phyloP scores from a whole-genome alignment of 1,140 invertebrate genomes.

The Lasioglossum baleicum region DNA sequence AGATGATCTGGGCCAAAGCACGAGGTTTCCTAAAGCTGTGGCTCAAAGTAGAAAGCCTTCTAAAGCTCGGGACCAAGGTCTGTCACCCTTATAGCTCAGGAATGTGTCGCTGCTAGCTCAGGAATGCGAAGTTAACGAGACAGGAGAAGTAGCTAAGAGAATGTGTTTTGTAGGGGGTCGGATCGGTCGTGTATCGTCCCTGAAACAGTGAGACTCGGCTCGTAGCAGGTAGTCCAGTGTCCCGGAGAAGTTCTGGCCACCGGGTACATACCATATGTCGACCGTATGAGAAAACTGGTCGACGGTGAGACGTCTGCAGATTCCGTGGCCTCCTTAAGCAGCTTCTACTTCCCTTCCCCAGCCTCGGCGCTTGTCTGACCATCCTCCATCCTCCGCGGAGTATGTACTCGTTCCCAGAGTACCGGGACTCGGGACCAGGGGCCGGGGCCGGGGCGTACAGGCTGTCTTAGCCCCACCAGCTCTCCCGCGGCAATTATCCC shows the following conservation, averaged over 20 bases:
- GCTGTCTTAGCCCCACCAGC: conserved; percentile 31
- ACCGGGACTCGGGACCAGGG: background rate
- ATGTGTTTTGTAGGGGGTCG: too few relatives aligned
- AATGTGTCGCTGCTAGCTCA: too few relatives aligned
- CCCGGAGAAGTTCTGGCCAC: conserved; percentile 51
- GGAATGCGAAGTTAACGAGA: too few relatives aligned
- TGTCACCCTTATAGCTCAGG: too few relatives aligned
- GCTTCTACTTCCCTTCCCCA: conserved; percentile 54
- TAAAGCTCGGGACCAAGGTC: too few relatives aligned
- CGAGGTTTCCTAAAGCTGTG: too few relatives aligned
- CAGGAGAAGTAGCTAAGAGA: too few relatives aligned
- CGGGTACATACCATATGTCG: conserved; percentile 69
- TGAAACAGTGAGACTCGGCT: too few relatives aligned
- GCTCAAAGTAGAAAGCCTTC: too few relatives aligned
- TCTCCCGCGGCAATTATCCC: conserved; percentile 48
- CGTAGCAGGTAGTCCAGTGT: background rate
- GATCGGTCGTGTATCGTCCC: too few relatives aligned
- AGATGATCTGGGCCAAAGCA: too few relatives aligned
- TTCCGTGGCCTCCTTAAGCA: conserved; percentile 68
- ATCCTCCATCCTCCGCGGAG: conserved; percentile 51
- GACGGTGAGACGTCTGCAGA: conserved; percentile 66
- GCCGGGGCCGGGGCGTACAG: background rate
- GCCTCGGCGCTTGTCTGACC: conserved; percentile 38
- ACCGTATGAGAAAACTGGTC: conserved; percentile 72
- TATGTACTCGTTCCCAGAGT: conserved; percentile 57